Percentiles rank a stretch among this genome's conserved stretches.
These are phyloP conservation scores for Tonatia bakeri DNA, from an alignment of 2,113 vertebrate genomes.

Conservation along the genomic window DNA sequence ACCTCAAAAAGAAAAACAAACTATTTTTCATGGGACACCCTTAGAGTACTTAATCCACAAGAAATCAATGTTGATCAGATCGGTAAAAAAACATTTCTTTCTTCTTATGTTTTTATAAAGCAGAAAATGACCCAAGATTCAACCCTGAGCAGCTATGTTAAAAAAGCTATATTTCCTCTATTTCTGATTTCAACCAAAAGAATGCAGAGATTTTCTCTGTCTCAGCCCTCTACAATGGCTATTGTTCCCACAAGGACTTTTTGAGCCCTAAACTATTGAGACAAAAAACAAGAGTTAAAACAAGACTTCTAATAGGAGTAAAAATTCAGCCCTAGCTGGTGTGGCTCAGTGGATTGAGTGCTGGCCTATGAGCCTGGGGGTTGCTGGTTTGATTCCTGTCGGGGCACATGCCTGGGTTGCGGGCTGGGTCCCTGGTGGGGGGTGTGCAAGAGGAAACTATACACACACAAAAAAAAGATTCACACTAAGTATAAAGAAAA, in stretches of 20 bases:
- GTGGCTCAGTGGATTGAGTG: too few species aligned
- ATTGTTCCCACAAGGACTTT: background rate
- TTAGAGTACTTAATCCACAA: background rate
- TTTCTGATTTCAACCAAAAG: conserved; percentile 12
- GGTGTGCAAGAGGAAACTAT: too few species aligned
- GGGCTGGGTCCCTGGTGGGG: too few species aligned
- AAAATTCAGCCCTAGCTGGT: background rate
- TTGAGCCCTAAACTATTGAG: background rate
- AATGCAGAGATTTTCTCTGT: background rate
- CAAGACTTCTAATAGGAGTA: background rate
- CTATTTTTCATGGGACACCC: background rate
- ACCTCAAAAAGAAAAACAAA: background rate
- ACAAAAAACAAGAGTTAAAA: background rate
- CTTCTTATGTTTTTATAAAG: background rate
- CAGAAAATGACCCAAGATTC: background rate
- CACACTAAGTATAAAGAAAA: background rate
- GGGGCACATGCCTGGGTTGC: too few species aligned
- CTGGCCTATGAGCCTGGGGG: too few species aligned
- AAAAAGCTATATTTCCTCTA: background rate
- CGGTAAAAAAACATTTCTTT: background rate
- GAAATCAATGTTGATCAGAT: background rate
- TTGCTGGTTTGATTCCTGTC: too few species aligned
- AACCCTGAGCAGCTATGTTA: background rate
- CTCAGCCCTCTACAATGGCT: background rate
- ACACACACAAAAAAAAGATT: too few species aligned